Conservation (phyloP, 2,888 invertebrate species). For the Epirrita christyi region DNA sequence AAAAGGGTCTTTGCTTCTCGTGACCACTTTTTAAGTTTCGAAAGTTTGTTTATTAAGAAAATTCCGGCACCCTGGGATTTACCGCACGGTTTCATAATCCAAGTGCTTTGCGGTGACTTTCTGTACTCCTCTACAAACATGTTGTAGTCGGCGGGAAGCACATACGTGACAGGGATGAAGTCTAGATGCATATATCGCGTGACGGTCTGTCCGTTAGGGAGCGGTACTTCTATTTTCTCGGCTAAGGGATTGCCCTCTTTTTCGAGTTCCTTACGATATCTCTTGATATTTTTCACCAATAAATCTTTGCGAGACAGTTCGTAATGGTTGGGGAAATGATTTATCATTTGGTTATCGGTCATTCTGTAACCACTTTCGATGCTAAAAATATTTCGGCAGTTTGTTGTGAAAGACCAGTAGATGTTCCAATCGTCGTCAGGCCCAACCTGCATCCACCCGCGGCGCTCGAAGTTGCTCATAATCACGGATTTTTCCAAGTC, state of each 20-base stretch:
- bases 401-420: slow-evolving; percentile 97
- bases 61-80: slow-evolving; percentile 97
- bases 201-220: slow-evolving; percentile 86
- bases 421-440: slow-evolving; percentile 98
- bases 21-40: slow-evolving; percentile 96
- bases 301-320: slow-evolving; percentile 97
- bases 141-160: slow-evolving; percentile 97
- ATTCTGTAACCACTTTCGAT: slow-evolving; percentile 96
- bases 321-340: slow-evolving; percentile 98
- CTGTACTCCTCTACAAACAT: slow-evolving; percentile 98
- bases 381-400: slow-evolving; percentile 95
- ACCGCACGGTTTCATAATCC: slow-evolving; percentile 99
- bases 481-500: slow-evolving; percentile 97
- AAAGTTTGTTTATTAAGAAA: slow-evolving; percentile 97
- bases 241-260: slow-evolving; percentile 94
- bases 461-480: slow-evolving; percentile 95
- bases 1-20: slow-evolving; percentile 93
- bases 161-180: slow-evolving; percentile 97
- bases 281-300: slow-evolving; percentile 96
- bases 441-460: slow-evolving; percentile 94
- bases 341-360: slow-evolving; percentile 96
- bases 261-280: slow-evolving; percentile 96
- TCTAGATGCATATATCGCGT: slow-evolving; percentile 92
- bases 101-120: slow-evolving; percentile 96
- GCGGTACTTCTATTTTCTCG: slow-evolving; percentile 85